Conservation (phyloP, 2,113 vertebrate genomes). For the Tragelaphus strepsiceros region DNA sequence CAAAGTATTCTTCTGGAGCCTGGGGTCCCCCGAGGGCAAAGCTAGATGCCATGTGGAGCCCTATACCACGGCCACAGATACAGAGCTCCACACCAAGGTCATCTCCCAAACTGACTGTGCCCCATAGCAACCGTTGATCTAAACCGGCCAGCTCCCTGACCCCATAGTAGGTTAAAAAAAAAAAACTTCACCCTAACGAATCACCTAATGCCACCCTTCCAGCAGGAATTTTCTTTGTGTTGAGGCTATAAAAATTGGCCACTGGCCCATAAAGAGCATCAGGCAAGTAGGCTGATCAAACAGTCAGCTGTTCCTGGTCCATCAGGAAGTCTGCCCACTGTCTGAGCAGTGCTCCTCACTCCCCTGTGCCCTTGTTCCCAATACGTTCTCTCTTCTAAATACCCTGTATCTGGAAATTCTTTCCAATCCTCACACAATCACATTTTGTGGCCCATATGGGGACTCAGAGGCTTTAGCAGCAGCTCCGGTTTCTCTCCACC, state of each 20-base stretch:
- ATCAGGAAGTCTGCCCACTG: not conserved
- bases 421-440: not conserved
- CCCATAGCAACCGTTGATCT: not conserved
- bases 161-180: not conserved
- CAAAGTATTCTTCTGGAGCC: not conserved
- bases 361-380: not conserved
- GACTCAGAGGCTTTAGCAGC: not conserved
- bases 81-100: not conserved
- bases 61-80: not conserved
- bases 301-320: not conserved
- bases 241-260: not conserved
- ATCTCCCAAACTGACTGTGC: not conserved
- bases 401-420: not conserved
- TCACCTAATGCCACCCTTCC: not conserved
- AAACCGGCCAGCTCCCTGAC: not conserved
- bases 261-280: not conserved
- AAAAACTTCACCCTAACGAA: not conserved
- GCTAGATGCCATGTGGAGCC: not conserved
- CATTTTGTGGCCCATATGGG: not conserved
- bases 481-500: not conserved
- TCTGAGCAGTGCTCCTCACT: not conserved
- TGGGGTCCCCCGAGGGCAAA: not conserved
- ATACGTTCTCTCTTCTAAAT: not conserved
- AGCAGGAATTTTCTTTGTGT: not conserved
- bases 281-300: accelerated